Base-by-base conservation (phyloP, 2,888 invertebrate species). In the Mythimna impura region DNA sequence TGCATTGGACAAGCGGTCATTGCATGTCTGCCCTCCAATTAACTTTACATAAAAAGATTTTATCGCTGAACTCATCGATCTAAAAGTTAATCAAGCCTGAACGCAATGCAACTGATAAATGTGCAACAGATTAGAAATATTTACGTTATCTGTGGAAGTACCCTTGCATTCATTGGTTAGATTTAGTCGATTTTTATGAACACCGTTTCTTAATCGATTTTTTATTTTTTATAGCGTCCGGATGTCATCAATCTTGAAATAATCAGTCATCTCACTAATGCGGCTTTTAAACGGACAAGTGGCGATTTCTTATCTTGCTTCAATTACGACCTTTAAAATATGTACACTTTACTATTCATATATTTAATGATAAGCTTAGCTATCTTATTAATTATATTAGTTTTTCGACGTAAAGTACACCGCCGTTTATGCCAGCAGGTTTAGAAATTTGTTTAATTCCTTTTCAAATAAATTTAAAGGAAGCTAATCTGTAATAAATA, bases 11-110 rank as follows among this genome's bases (percentile, higher is more conserved):
- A 66, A 69, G 66, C 81, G 86, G 83, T 83, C 81, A 67, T 84
- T 83, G 87, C 84, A 81, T 74, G 82, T 80, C 81, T 83, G 83
- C 80, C 82, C 83, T 86, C 66, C 81, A 84, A 82, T 87, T 82
- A 83, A 81, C 83, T 85, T 78, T 68, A 79, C 75, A 76, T 81
- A 77, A 80, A 87, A 79, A 76, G 68, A 78, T 78, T 82, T 80
- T 86, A 86, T 88, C 86, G 50, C 68, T 54, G n/a, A 64, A 61
- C 70, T 55, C 65, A 86, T 87, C 84, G 84, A 86, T 87, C 82
- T 85, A 76, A 82, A 86, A 85, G 71, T 80, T 84, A 83, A 88
- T 87, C 84, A 85, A 84, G 72, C 72, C 55, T 65, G 69, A 69
- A 76, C 57, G 66, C 76, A 69, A 47, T 73, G 67, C 55, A 76